phyloP scores from a whole-genome alignment of 2,113 vertebrate genomes.

The Megaceryle torquata region DNA sequence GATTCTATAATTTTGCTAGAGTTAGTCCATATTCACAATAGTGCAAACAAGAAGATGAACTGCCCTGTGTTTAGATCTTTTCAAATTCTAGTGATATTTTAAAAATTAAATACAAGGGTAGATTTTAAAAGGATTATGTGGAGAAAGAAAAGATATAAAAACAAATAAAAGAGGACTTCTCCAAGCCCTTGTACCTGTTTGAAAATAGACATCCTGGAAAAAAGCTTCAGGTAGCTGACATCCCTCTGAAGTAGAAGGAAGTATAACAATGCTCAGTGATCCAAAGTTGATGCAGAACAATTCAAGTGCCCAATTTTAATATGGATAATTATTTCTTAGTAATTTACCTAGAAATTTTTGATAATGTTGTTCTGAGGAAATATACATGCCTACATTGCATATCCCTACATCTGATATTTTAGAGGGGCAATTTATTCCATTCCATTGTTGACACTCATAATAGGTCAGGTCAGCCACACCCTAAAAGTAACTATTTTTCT shows the following conservation, averaged over 20 bases:
- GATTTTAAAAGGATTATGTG: neutral
- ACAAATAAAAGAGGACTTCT: neutral
- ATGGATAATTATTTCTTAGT: neutral
- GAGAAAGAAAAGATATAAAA: neutral
- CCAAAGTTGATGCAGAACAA: neutral
- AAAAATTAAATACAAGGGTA: neutral
- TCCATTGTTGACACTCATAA: neutral
- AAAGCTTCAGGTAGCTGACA: neutral
- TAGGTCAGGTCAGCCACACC: neutral
- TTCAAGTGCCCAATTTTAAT: neutral
- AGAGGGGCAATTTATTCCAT: neutral
- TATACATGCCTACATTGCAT: neutral
- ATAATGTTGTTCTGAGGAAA: neutral
- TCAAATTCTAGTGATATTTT: neutral
- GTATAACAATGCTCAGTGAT: no score
- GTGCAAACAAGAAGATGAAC: neutral
- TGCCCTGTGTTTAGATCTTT: neutral
- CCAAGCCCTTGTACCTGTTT: neutral
- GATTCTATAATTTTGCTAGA: neutral
- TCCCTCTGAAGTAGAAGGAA: neutral
- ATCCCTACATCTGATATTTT: neutral
- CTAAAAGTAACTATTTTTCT: neutral
- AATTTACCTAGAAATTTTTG: neutral
- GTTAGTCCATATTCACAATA: neutral
- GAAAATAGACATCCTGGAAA: neutral